phyloP scores from a whole-genome alignment of 2,888 invertebrate species.

The Philhelius pedissequus region DNA sequence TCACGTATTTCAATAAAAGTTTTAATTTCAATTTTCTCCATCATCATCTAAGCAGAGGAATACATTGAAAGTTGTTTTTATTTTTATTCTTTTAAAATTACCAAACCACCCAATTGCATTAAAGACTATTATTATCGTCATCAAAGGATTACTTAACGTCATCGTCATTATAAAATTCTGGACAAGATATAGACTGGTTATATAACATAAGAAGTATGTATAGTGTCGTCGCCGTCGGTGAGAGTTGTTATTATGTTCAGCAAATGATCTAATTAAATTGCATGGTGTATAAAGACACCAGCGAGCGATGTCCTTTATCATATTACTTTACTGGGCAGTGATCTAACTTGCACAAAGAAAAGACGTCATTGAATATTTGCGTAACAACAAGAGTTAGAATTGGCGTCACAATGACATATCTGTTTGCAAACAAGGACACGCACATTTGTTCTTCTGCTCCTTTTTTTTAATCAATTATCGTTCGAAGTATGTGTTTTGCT shows the following conservation, averaged over 20 bases:
- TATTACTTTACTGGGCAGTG: background rate
- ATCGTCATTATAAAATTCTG: slow-evolving; percentile 16
- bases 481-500: background rate
- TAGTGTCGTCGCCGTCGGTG: too few species aligned
- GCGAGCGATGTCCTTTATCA: background rate
- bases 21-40: background rate
- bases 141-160: slow-evolving; percentile 7
- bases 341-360: background rate
- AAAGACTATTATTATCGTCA: background rate
- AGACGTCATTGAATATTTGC: background rate
- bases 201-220: background rate
- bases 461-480: background rate
- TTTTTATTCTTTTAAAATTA: background rate
- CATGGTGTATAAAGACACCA: background rate
- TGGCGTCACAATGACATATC: background rate
- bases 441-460: background rate
- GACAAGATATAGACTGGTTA: background rate
- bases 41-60: background rate
- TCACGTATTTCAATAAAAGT: slow-evolving; percentile 19
- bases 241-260: background rate
- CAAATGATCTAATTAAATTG: slow-evolving; percentile 21
- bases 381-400: background rate
- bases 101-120: slow-evolving; percentile 32
- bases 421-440: background rate
- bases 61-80: background rate